Evolutionary conservation across 2,113 vertebrate species (phyloP).

Genomic region (Gopherus evgoodei): DNA sequence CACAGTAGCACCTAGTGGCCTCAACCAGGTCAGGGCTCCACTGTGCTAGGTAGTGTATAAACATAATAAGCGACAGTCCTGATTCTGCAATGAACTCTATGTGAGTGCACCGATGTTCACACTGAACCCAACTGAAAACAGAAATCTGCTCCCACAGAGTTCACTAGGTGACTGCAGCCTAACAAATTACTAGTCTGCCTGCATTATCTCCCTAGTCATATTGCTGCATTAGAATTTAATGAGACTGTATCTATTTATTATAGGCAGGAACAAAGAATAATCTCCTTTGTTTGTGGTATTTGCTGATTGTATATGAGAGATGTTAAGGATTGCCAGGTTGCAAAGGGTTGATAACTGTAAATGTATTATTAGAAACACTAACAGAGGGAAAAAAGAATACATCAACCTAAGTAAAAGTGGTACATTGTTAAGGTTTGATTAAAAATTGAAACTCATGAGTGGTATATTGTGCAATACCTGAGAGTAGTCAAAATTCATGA

Average conservation of each 20-base stretch:
- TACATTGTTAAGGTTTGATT: not conserved
- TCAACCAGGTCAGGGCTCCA: not conserved
- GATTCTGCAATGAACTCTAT: accelerated
- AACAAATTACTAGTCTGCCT: not conserved
- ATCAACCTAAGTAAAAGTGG: not conserved
- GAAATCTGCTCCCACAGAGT: not conserved
- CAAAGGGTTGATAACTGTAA: not conserved
- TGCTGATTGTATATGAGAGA: not conserved
- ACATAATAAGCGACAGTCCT: not conserved
- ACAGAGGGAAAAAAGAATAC: not conserved
- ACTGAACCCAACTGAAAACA: not conserved
- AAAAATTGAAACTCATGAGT: not conserved
- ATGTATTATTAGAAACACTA: accelerated
- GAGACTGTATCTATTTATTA: accelerated
- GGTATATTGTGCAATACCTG: accelerated
- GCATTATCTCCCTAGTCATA: not conserved
- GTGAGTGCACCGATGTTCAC: accelerated
- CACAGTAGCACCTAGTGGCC: not conserved
- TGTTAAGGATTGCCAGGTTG: not conserved
- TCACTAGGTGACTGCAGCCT: not conserved
- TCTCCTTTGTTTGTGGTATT: not conserved
- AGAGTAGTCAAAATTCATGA: not conserved
- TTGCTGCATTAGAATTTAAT: not conserved
- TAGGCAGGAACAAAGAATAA: not conserved
- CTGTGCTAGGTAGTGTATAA: not conserved